Evolutionary conservation across 2,113 vertebrate genomes (phyloP).

Genomic region (Lontra canadensis): DNA sequence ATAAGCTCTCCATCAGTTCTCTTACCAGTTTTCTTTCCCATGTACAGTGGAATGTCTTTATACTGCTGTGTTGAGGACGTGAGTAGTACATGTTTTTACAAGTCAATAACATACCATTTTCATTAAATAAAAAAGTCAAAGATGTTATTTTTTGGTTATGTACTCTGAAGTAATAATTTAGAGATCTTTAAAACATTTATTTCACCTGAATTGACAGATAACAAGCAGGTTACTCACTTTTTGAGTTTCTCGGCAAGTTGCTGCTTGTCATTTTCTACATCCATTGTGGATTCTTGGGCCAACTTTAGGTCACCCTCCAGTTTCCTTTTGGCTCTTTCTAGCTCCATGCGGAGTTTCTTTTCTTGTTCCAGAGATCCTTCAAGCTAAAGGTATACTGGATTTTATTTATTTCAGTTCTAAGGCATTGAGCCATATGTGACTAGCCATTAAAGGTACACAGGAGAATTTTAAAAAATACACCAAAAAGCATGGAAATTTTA

Average conservation of each 20-base stretch:
- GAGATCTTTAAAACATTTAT: background rate
- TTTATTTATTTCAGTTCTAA: conserved; percentile 53
- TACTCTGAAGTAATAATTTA: background rate
- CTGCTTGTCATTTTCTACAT: conserved; percentile 87
- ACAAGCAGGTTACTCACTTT: conserved; percentile 80
- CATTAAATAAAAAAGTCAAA: conserved; percentile 12
- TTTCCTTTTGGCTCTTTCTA: conserved; percentile 91
- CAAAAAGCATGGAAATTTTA: background rate
- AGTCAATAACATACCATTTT: background rate
- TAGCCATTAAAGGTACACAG: background rate
- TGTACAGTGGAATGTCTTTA: background rate
- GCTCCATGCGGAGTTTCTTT: conserved; percentile 90
- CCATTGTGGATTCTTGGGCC: conserved; percentile 87
- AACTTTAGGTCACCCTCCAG: conserved; percentile 89
- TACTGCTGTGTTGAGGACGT: background rate
- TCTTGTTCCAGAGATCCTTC: conserved; percentile 93
- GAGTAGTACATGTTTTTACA: background rate
- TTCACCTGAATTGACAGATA: background rate
- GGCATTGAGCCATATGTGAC: background rate
- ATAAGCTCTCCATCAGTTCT: background rate
- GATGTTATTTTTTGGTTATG: background rate
- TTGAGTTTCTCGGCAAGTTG: conserved; percentile 87
- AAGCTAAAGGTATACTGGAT: conserved; percentile 79
- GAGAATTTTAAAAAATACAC: background rate
- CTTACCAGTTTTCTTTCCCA: background rate